Base-by-base conservation (phyloP, 64 coral and sea anemone genomes). In the Stichodactyla helianthus region DNA sequence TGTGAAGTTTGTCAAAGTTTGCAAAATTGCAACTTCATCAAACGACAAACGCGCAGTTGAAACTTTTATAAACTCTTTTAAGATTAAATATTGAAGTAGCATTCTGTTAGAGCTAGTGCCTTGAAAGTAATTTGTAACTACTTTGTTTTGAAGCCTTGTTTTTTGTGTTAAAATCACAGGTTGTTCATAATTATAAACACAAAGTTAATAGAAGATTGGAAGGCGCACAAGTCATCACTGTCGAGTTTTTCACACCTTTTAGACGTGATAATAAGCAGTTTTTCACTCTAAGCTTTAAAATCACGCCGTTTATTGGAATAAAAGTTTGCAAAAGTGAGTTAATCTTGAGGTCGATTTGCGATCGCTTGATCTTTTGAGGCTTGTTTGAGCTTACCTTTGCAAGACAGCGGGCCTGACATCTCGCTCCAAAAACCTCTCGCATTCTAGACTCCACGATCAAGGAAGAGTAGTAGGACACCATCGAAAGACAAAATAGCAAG, bases 341-440 rank as follows among this genome's bases (percentile, higher is more conserved):
- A 68, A 68, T 7, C n/a, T 7, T 68, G 63, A 22, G 63, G 7
- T 26, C 23, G 10, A 31, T 35, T 71, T 28, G 68, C 25, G 68
- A 28, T 71, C 68, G 6, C 10, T 31, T 74, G 68, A 74, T 74
- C 68, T 27, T 74, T 74, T 74, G 68, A 74, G 7, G 68, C 25
- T 31, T 9, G 14, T 31, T 74, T 31, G 6, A 27, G 52, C 78
- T 70, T 53, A 89, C 87, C 77, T 82, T 87, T 64, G 85, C 79
- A 22, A 89, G 16, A 54, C 87, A 89, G 18, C 87, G 79, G 28
- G 77, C 81, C 54, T 62, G 22, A 23, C 87, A 89, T 68, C 87
- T 79, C 50, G 87, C 79, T 8, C 35, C 51, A 53, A 81, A 81
- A 23, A 81, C 53, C 17, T 51, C 78, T 52, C 50, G 50, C 52